Evolutionary conservation across 1,140 invertebrate genomes (phyloP), one percentile per base, ranked within the genome.

Genomic region (Chrysomallon squamiferum): DNA sequence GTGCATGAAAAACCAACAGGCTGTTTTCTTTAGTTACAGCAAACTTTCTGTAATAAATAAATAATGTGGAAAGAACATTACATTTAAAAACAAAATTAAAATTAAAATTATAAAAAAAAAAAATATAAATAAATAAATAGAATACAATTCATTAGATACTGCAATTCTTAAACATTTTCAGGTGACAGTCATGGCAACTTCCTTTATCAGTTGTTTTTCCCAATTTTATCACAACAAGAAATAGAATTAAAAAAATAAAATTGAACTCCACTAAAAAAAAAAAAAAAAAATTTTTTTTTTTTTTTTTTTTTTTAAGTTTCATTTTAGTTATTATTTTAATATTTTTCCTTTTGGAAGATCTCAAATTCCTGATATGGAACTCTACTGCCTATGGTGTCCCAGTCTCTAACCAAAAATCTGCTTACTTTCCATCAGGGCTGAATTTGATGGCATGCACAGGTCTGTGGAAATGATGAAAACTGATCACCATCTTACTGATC

Each of bases 1-100:
- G 95, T 18, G 93, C 89, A 80, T 91, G 91, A 84, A 95, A 97
- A 54, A 99, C 87, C 69, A 95, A 91, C 5, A 97, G 93, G 89
- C 86, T 91, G 81, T 92, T 92, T 79, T 92, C 91, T 85, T 93
- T 93, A 33, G 93, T 93, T 25, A 94, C 91, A 20, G 95, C 95
- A 89, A 98, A 93, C 78, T 93, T 90, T 52, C 87, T 87, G 71
- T 25, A 79, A 80, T 59, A 59, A 58, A 63, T n/a, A n/a, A n/a
- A n/a, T n/a, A n/a, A 56, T 62, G 3, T 47, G 1, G 0, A 22
- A 47, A n/a, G 22, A 0, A 47, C 9, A 47, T 47, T 13, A 57
- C 25, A 13, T 15, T 13, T 7, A 32, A 56, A 25, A 54, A 15
- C 18, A 47, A 47, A 6, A 3, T 47, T 47, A 9, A 47, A 47